Conservation (phyloP, 2,797 vertebrate genomes). For the Danio choprae region DNA sequence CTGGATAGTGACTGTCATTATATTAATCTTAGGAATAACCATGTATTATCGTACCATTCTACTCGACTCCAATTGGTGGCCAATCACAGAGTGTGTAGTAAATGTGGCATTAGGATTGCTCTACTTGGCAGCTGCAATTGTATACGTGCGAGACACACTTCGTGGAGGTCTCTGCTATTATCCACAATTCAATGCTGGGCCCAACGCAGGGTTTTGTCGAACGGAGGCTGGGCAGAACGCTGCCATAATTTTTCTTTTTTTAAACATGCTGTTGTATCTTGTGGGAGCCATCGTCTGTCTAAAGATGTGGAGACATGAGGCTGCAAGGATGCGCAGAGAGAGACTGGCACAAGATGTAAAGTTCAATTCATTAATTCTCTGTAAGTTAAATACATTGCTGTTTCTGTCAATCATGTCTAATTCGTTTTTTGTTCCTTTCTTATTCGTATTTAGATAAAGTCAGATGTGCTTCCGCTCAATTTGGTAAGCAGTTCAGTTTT, state of each 20-base stretch:
- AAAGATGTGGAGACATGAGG: conserved; percentile 93
- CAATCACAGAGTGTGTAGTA: conserved; percentile 88
- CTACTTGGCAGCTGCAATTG: conserved; percentile 84
- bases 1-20: conserved; percentile 88
- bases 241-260: conserved; percentile 90
- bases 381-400: neutral
- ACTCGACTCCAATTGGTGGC: conserved; percentile 93
- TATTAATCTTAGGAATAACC: conserved; percentile 91
- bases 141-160: conserved; percentile 91
- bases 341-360: conserved; percentile 82
- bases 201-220: conserved; percentile 88
- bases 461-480: conserved; percentile 76
- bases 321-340: conserved; percentile 82
- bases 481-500: conserved; percentile 74
- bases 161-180: conserved; percentile 91
- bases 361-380: neutral
- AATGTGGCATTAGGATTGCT: conserved; percentile 86
- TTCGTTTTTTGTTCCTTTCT: conserved; percentile 32
- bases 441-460: conserved; percentile 77
- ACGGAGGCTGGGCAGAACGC: conserved; percentile 92
- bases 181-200: conserved; percentile 84
- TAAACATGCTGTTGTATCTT: conserved; percentile 87
- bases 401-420: neutral
- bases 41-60: conserved; percentile 95
- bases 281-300: conserved; percentile 84